Percentiles rank a stretch among this genome's conserved stretches.
Conservation (phyloP, 37 sponge, comb jelly and placozoan species). For the Halisarca cf. caerulea region DNA sequence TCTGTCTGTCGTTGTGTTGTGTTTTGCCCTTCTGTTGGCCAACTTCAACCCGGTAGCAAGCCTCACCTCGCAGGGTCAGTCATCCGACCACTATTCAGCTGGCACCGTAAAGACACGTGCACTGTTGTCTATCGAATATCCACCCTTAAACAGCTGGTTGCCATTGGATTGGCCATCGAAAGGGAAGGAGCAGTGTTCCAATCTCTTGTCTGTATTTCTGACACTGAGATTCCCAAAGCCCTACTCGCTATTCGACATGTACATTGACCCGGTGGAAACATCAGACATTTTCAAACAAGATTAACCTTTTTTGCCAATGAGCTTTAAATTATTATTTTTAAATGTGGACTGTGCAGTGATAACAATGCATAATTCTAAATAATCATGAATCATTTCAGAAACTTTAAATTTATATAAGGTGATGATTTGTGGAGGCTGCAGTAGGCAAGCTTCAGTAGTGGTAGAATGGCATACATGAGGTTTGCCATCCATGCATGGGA, state of each 20-base stretch:
- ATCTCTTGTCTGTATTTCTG: background rate
- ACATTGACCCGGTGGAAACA: background rate
- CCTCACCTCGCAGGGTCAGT: background rate
- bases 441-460: no score
- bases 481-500: no score
- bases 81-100: background rate
- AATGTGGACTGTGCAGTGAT: no score
- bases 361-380: no score
- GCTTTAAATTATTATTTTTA: no score
- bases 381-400: no score
- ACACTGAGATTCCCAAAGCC: conserved; percentile 6
- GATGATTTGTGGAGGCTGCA: no score
- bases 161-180: background rate
- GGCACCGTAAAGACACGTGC: background rate
- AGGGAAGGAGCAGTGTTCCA: conserved; percentile 6
- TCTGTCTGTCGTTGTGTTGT: conserved; percentile 4
- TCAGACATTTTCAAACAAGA: no score
- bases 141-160: background rate
- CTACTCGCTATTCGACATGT: background rate
- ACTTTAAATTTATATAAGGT: no score
- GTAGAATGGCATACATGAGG: no score
- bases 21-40: conserved; percentile 15
- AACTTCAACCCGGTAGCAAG: background rate
- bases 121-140: conserved; percentile 1
- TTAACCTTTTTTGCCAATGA: no score